phyloP scores from a whole-genome alignment of 1,140 invertebrate genomes.

The Platorchestia sp. region DNA sequence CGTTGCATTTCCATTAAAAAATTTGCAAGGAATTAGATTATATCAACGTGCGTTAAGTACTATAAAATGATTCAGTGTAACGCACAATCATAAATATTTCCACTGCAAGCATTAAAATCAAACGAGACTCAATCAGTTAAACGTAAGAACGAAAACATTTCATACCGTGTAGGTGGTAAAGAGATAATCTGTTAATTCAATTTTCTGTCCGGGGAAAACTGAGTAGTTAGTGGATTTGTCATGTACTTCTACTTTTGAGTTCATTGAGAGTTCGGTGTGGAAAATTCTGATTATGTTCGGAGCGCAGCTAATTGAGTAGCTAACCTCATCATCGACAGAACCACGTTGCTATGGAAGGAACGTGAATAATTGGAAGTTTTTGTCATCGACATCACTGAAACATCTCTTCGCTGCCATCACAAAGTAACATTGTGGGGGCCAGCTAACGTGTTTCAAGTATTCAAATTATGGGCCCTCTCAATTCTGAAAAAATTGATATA shows the following conservation, averaged over 20 bases:
- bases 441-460: background rate
- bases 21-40: too few species aligned
- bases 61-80: background rate
- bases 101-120: background rate
- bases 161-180: background rate
- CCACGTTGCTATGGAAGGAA: background rate
- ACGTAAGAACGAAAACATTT: background rate
- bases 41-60: background rate
- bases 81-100: background rate
- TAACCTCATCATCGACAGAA: background rate
- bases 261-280: background rate
- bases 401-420: background rate
- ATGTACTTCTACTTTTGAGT: background rate
- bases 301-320: slow-evolving; percentile 20
- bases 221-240: background rate
- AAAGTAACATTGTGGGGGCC: background rate
- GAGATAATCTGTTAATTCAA: background rate
- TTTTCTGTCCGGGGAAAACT: background rate
- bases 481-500: background rate
- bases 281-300: slow-evolving; percentile 38
- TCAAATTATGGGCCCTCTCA: background rate
- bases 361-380: background rate
- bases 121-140: background rate
- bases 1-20: too few species aligned
- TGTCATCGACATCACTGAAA: background rate